phyloP scores from a whole-genome alignment of 92 coral and sea anemone genomes.

The Pocillopora grandis region DNA sequence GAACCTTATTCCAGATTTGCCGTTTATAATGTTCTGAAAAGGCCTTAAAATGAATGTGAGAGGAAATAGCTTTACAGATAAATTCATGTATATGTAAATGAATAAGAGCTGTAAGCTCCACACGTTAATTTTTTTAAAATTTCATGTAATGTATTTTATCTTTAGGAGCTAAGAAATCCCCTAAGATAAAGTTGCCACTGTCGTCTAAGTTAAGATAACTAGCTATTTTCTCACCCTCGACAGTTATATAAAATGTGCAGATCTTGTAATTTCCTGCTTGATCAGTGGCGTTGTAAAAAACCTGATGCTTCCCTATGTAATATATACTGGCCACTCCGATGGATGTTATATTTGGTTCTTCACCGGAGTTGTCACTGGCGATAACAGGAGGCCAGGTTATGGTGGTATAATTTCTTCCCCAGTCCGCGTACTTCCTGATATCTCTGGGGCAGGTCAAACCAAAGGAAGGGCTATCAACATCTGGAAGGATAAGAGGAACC shows the following conservation, averaged over 20 bases:
- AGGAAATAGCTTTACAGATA: no score
- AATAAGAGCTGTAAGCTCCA: no score
- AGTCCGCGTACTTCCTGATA: constrained; percentile 42
- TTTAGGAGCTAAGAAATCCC: no score
- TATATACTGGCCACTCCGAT: constrained; percentile 34
- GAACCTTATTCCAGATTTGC: no score
- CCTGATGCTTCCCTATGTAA: constrained; percentile 40
- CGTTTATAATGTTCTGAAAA: no score
- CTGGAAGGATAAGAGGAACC: neutral
- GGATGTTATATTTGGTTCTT: constrained; percentile 14
- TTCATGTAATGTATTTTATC: no score
- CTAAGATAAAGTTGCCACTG: no score
- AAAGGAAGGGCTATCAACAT: constrained; percentile 50
- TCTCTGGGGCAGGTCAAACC: constrained; percentile 50
- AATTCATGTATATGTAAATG: no score
- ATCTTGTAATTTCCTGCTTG: constrained; percentile 41
- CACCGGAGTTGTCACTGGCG: constrained; percentile 66
- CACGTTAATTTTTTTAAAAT: no score
- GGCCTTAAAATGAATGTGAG: no score
- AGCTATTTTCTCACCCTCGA: constrained; percentile 33
- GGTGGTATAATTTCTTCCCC: constrained; percentile 19
- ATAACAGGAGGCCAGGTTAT: constrained; percentile 42
- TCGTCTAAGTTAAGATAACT: no score
- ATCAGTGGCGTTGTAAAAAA: constrained; percentile 48
- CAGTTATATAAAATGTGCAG: constrained; percentile 42